phyloP scores from a whole-genome alignment of 2,888 invertebrate species.

The Conchocele bisecta region DNA sequence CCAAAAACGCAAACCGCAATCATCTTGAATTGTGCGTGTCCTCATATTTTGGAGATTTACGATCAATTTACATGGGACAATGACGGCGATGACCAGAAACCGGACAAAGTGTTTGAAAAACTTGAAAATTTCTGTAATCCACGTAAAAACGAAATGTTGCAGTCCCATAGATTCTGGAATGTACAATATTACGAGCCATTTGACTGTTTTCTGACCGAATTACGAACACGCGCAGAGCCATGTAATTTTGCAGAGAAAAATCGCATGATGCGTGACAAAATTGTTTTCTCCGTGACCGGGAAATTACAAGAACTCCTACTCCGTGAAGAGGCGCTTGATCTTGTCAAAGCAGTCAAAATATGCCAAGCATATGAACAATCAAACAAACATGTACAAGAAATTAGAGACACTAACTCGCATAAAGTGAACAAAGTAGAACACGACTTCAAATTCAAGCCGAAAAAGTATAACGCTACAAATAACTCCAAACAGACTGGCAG shows the following conservation, averaged over 20 bases:
- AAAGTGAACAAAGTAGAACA: constrained; percentile 4
- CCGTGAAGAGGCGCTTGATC: constrained; percentile 36
- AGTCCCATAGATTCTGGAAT: constrained; percentile 51
- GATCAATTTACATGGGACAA: constrained; percentile 35
- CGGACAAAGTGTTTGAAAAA: constrained; percentile 30
- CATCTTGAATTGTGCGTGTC: constrained; percentile 24
- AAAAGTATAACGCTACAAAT: no score
- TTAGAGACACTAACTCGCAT: constrained; percentile 33
- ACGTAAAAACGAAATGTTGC: constrained; percentile 41
- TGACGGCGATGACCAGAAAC: constrained; percentile 19
- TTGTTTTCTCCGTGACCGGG: constrained; percentile 42
- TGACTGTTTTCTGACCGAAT: constrained; percentile 47
- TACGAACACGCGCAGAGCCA: constrained; percentile 29
- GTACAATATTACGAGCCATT: constrained; percentile 26
- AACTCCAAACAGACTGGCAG: no score
- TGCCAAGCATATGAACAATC: constrained; percentile 48
- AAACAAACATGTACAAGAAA: constrained; percentile 46
- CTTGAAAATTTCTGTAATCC: constrained; percentile 53
- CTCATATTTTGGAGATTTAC: constrained; percentile 36
- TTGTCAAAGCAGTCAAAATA: constrained; percentile 36
- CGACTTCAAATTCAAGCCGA: not conserved
- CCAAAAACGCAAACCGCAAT: constrained; percentile 3
- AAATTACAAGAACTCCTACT: constrained; percentile 48
- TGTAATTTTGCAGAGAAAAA: constrained; percentile 52
- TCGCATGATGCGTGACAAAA: constrained; percentile 54